Base-by-base conservation (phyloP, 2,888 invertebrate genomes). In the Smittia sp. region DNA sequence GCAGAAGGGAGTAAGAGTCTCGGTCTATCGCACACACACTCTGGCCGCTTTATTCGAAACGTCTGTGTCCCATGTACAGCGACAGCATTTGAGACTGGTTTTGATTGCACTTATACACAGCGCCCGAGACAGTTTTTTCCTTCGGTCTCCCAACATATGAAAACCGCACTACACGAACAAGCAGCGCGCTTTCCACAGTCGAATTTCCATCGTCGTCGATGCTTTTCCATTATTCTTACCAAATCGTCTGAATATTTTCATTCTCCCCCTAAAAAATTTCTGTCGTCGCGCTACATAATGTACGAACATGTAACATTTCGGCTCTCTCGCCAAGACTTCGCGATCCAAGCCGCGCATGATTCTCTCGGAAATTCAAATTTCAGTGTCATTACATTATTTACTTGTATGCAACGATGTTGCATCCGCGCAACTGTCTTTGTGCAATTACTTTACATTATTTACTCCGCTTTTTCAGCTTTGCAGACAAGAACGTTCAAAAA, bases 321-420 rank as follows among this genome's bases (percentile, higher is more conserved):
- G 25, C 15, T 63, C 27, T 63, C 25, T 54, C 69, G 46, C 32
- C 32, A 22, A 18, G 25, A 27, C 27, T 69, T 46, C 18, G 72
- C 54, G 54, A 25, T 32, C 24, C 1, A 22, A 62, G 32, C 38
- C 54, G 72, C 72, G 72, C 72, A 72, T 72, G 72, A 62, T 70
- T 25, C 72, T 54, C 62, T 62, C 72, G 54, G 41, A 69, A 15
- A 27, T 54, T 58, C 27, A 63, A 72, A 62, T 25, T 66, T 62
- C 58, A 39, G 20, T 62, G 62, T 58, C 72, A 62, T 58, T 72
- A 72, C 62, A 72, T 62, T 72, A 69, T 69, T 7, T 69, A 52
- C 25, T 32, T 24, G 58, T 72, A 62, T 72, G 72, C 72, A 72
- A 41, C 46, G 15, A 24, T 41, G 67, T 46, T 41, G 41, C 46